Conservation (phyloP, 2,888 invertebrate species). For the Gari tellinella region DNA sequence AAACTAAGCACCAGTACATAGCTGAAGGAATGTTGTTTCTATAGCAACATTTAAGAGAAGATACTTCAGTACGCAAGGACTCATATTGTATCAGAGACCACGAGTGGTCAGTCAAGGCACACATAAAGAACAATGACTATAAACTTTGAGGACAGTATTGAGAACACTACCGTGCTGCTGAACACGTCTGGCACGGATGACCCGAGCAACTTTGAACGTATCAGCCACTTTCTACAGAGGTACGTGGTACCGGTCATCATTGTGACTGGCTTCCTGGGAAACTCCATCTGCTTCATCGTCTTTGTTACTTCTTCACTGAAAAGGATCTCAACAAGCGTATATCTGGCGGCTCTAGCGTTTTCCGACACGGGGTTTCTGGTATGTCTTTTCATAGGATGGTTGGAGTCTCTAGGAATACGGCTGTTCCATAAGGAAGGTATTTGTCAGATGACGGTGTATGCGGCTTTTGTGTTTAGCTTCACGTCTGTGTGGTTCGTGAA, state of each 20-base stretch:
- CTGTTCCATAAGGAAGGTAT: conserved; percentile 67
- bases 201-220: conserved; percentile 23
- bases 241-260: conserved; percentile 72
- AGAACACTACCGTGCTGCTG: too few species aligned
- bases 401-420: conserved; percentile 62
- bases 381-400: conserved; percentile 69
- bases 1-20: too few species aligned
- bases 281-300: conserved; percentile 68
- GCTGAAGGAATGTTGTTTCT: too few species aligned
- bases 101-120: too few species aligned
- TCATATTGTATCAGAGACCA: too few species aligned
- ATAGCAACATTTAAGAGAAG: too few species aligned
- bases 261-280: conserved; percentile 68
- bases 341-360: conserved; percentile 69
- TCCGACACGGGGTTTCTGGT: conserved; percentile 71
- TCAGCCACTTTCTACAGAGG: conserved; percentile 83
- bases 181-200: background rate
- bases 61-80: too few species aligned
- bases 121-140: too few species aligned
- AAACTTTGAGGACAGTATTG: too few species aligned
- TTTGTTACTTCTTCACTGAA: conserved; percentile 68
- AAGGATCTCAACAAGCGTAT: conserved; percentile 68
- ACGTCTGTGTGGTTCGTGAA: conserved; percentile 75
- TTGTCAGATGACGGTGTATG: conserved; percentile 70
- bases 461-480: conserved; percentile 73